Evolutionary conservation across 2,888 invertebrate genomes (phyloP).

Genomic region (Cheilosia vernalis): DNA sequence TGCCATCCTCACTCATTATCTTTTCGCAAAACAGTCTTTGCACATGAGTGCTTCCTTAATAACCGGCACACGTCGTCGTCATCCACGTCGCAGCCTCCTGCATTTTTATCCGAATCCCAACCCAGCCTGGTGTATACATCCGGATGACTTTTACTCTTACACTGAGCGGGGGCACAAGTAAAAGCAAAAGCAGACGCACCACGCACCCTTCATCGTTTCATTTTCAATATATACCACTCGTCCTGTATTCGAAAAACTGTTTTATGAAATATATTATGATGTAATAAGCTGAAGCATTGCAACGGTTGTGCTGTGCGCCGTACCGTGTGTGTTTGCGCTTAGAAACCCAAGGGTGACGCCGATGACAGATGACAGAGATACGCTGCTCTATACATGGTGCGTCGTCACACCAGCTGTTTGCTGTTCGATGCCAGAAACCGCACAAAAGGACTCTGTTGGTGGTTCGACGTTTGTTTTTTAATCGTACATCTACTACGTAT

Average conservation of each 20-base stretch:
- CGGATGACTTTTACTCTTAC: slow-evolving; percentile 50
- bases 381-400: slow-evolving; percentile 32
- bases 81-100: slow-evolving; percentile 9
- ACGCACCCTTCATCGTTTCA: slow-evolving; percentile 33
- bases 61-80: slow-evolving; percentile 66
- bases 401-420: slow-evolving; percentile 67
- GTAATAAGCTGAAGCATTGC: slow-evolving; percentile 72
- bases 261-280: slow-evolving; percentile 70
- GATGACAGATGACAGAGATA: slow-evolving; percentile 67
- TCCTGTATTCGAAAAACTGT: slow-evolving; percentile 35
- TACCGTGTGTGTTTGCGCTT: slow-evolving; percentile 3
- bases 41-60: slow-evolving; percentile 73
- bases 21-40: slow-evolving; percentile 53
- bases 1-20: slow-evolving; percentile 55
- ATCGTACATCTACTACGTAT: slow-evolving; percentile 57
- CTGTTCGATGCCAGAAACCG: slow-evolving; percentile 62
- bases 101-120: slow-evolving; percentile 42
- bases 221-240: slow-evolving; percentile 48
- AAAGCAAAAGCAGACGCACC: slow-evolving; percentile 8
- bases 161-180: neutral
- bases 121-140: neutral
- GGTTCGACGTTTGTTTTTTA: slow-evolving; percentile 68
- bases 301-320: slow-evolving; percentile 35
- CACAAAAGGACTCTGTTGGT: slow-evolving; percentile 70
- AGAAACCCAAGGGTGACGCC: slow-evolving; percentile 40